Evolutionary conservation across 2,888 invertebrate species (phyloP), one percentile per base, ranked within the genome.

Genomic region (Ichneumon xanthorius): DNA sequence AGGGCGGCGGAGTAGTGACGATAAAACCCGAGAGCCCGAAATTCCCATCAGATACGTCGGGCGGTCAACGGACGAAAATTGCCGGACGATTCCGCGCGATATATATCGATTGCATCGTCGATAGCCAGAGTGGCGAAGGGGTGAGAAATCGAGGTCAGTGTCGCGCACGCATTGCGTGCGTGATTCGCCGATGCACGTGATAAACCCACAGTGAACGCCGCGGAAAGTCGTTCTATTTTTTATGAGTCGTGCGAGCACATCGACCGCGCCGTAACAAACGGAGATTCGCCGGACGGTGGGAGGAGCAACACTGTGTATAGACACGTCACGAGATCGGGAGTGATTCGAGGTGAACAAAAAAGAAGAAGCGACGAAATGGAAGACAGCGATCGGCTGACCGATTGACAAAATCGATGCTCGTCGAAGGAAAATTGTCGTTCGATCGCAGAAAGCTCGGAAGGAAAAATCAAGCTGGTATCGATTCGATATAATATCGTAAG

Each of bases 81-180:
- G 55, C 55, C 67, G 40, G 67, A 40, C 63, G 76, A 58, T 53
- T 61, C 16, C 63, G 63, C n/a, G 78, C 80, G 45, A 48, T 48
- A 80, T 48, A 61, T 40, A 70, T 76, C 81, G 76, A 76, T 76
- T 68, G 11, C 61, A 70, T 37, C 22, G 48, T 45, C 50, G 2
- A 30, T 37, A 33, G 30, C 30, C 45, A 14, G 16, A 22, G 50
- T 48, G 33, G 7, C 37, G 58, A 19, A 16, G 33, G 33, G 45
- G 87, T 87, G 88, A 87, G 80, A 70, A 87, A 89, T 89, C 86
- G 87, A 88, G 88, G 89, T 87, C 88, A 89, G 87, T 89, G 88
- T 88, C 88, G 87, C 71, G 86, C 84, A 87, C 85, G 83, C 76
- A 78, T 79, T 65, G 82, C 85, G 77, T 70, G 77, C 80, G 80